phyloP scores from a whole-genome alignment of 1,140 invertebrate species.

The Camponotus pennsylvanicus region DNA sequence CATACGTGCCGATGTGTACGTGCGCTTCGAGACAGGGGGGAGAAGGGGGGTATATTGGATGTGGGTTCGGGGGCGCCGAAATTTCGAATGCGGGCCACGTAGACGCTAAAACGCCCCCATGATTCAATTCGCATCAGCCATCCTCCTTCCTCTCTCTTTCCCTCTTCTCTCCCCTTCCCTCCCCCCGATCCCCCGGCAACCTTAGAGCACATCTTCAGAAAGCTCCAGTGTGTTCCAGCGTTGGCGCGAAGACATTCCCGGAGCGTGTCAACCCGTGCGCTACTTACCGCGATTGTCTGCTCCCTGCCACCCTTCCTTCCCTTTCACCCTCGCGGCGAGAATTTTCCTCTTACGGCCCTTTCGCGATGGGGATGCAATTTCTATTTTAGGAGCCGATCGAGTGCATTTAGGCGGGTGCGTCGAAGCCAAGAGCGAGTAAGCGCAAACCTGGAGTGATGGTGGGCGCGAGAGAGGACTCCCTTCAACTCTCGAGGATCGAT shows the following conservation, averaged over 20 bases:
- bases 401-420: constrained; percentile 47
- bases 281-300: constrained; percentile 65
- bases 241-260: constrained; percentile 29
- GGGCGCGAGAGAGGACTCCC: constrained; percentile 36
- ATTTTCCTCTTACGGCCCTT: constrained; percentile 48
- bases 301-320: background rate
- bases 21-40: constrained; percentile 44
- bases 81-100: constrained; percentile 83
- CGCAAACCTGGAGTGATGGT: constrained; percentile 8
- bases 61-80: constrained; percentile 72
- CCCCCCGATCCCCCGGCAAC: constrained; percentile 1
- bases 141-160: constrained; percentile 61
- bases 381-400: constrained; percentile 60
- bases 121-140: constrained; percentile 85
- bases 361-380: constrained; percentile 51
- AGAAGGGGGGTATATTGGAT: constrained; percentile 56
- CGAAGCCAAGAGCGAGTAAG: constrained; percentile 8
- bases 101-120: constrained; percentile 85
- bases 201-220: constrained; percentile 39
- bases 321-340: background rate
- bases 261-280: constrained; percentile 60
- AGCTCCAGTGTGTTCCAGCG: constrained; percentile 46
- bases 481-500: constrained; percentile 52
- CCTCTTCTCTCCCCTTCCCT: constrained; percentile 44
- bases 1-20: background rate